A percentile compares a stretch with the other conserved stretches of the same genome.
Conservation (phyloP, 1,140 invertebrate species). For the Trachelipus rathkii region DNA sequence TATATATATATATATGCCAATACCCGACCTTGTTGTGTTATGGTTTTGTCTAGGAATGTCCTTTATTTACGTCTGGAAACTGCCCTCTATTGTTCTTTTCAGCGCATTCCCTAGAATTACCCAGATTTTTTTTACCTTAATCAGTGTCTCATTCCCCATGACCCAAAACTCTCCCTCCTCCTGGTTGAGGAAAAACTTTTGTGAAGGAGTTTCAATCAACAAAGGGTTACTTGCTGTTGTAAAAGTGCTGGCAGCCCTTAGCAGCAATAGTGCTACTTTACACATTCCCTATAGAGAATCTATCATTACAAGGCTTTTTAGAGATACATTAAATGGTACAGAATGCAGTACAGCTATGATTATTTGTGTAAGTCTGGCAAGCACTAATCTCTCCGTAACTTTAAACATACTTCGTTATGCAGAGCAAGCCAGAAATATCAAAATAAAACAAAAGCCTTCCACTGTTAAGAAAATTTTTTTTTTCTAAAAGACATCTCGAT, state of each 20-base stretch:
- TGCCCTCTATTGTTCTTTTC: no score
- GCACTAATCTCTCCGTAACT: conserved; percentile 82
- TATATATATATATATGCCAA: no score
- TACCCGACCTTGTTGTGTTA: no score
- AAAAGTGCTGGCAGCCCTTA: conserved; percentile 36
- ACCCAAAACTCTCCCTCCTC: no score
- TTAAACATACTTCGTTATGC: conserved; percentile 83
- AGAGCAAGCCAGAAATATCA: conserved; percentile 79
- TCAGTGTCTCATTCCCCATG: no score
- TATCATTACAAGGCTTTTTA: conserved; percentile 38
- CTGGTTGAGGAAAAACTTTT: conserved; percentile 32
- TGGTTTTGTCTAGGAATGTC: no score
- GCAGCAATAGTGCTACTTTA: neutral
- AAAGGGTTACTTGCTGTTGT: conserved; percentile 32
- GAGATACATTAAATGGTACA: conserved; percentile 73
- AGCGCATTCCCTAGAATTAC: no score
- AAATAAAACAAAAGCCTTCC: conserved; percentile 72
- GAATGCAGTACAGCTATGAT: conserved; percentile 82
- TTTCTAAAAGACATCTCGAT: conserved; percentile 27
- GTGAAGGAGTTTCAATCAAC: conserved; percentile 40
- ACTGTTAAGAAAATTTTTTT: conserved; percentile 24
- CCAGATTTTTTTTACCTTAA: no score
- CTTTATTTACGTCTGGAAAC: no score
- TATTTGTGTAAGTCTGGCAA: conserved; percentile 84
- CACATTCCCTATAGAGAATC: conserved; percentile 29